phyloP scores from a whole-genome alignment of 2,113 vertebrate genomes.

The Naja naja region DNA sequence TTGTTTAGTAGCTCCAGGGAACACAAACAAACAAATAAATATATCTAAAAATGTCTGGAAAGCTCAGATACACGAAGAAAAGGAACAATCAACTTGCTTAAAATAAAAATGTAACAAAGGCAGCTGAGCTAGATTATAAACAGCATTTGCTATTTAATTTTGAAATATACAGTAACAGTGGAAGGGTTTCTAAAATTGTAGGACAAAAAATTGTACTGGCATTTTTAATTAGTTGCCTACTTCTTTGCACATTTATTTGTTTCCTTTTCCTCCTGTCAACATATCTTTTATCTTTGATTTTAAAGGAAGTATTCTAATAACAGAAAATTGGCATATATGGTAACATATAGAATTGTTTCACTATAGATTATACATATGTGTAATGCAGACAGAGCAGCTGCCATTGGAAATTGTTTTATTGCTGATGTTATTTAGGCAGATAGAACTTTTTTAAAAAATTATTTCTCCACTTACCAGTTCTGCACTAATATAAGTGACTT shows the following conservation, averaged over 20 bases:
- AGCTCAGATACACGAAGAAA: not conserved
- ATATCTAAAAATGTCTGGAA: not conserved
- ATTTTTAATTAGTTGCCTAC: not conserved
- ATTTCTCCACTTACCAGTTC: not conserved
- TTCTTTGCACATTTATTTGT: not conserved
- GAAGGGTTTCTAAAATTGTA: not conserved
- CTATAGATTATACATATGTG: not conserved
- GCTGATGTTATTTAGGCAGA: not conserved
- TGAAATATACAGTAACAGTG: not conserved
- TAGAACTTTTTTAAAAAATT: not conserved
- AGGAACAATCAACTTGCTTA: not conserved
- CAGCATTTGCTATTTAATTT: conserved; percentile 8
- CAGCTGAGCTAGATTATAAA: not conserved
- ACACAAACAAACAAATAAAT: not conserved
- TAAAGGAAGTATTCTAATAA: not conserved
- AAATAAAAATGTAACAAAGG: conserved; percentile 10
- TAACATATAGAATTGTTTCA: not conserved
- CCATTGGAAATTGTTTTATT: not conserved
- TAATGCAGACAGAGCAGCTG: not conserved
- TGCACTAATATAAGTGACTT: not conserved
- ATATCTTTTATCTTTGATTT: not conserved
- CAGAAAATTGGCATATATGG: not conserved
- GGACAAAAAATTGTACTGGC: not conserved
- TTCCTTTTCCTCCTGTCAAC: not conserved
- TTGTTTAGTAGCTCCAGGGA: not conserved